Percentiles rank a stretch among this genome's conserved stretches.
Evolutionary conservation across 2,113 vertebrate species (phyloP).

Genomic region (Protobothrops flavoviridis): DNA sequence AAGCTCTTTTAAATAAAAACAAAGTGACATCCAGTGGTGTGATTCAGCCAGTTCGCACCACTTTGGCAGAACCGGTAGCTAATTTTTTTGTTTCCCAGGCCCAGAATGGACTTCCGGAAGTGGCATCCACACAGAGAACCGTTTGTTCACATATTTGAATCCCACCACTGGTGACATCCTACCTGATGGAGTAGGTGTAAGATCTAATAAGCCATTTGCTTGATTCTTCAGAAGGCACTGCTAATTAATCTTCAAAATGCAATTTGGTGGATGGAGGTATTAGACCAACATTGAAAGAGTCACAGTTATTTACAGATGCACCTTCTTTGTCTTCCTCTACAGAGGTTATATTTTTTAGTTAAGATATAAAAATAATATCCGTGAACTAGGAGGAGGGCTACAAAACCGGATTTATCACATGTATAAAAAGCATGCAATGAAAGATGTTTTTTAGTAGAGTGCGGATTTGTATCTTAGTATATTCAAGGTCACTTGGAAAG

Average conservation of each 20-base stretch:
- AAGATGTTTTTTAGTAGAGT: background rate
- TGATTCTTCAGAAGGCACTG: background rate
- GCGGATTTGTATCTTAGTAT: background rate
- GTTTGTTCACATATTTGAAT: too few relatives aligned
- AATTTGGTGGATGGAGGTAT: background rate
- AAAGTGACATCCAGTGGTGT: background rate
- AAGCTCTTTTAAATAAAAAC: background rate
- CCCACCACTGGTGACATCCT: background rate
- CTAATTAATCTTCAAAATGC: background rate
- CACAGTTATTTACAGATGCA: background rate
- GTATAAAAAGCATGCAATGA: background rate
- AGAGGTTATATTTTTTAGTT: background rate
- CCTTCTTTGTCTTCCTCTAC: background rate
- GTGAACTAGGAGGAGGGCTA: background rate
- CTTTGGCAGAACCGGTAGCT: too few relatives aligned
- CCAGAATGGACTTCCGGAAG: too few relatives aligned
- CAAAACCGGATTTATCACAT: background rate
- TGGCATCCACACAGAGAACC: too few relatives aligned
- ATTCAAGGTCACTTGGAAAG: constrained; percentile 9
- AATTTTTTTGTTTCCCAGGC: too few relatives aligned
- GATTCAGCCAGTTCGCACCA: too few relatives aligned
- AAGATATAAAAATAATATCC: background rate
- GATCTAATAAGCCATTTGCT: too few relatives aligned
- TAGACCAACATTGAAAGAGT: background rate
- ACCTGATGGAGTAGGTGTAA: background rate